These are phyloP conservation scores for Sebastes taczanowskii DNA, from an alignment of 2,797 vertebrate genomes.

Conservation along the genomic window DNA sequence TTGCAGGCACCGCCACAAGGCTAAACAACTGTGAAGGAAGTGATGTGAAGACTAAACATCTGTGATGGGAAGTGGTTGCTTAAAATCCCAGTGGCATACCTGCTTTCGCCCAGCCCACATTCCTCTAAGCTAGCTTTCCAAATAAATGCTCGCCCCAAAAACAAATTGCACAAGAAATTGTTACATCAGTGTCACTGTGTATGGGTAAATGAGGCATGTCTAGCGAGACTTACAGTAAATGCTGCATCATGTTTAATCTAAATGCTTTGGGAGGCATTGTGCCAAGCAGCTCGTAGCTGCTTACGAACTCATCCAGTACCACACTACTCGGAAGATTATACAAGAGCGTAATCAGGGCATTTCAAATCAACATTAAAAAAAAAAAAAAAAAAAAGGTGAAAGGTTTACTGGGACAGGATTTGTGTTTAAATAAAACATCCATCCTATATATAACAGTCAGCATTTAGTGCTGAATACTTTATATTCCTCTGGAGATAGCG, in stretches of 20 bases:
- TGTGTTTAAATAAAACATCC: neutral
- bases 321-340: constrained; percentile 37
- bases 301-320: constrained; percentile 41
- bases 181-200: constrained; percentile 20
- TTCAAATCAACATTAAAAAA: constrained; percentile 28
- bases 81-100: constrained; percentile 42
- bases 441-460: neutral
- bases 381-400: constrained; percentile 1
- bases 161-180: neutral
- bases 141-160: neutral
- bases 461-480: neutral
- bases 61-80: constrained; percentile 29
- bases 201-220: constrained; percentile 31
- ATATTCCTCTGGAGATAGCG: neutral
- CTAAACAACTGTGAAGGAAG: constrained; percentile 48
- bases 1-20: constrained; percentile 28
- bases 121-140: constrained; percentile 14
- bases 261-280: constrained; percentile 28
- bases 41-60: constrained; percentile 54
- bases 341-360: constrained; percentile 30
- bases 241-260: constrained; percentile 52
- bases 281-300: constrained; percentile 43
- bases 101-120: constrained; percentile 29
- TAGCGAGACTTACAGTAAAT: constrained; percentile 12
- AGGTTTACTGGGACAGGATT: constrained; percentile 1